Base-by-base conservation (phyloP, 2,888 invertebrate genomes). In the Eupithecia subfuscata region DNA sequence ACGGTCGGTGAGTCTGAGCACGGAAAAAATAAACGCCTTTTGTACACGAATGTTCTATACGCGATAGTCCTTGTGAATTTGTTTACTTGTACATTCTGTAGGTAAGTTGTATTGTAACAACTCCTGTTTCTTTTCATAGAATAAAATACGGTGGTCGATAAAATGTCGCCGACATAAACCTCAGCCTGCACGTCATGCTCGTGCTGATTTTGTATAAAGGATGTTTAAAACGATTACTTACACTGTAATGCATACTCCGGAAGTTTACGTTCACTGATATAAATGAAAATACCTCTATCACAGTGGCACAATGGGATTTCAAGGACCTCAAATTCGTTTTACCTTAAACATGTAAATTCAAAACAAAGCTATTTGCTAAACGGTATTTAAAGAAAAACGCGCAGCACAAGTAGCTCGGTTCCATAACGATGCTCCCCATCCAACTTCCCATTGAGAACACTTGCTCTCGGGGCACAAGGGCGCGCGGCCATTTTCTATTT, bases 401-500 rank as follows among this genome's bases (percentile, higher is more conserved):
- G 78, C 78, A 77, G 72, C 74, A 72, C 75, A 78, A 82, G 76
- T 78, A 79, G 78, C 79, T 77, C 78, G 80, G 79, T 80, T 79
- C 80, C 79, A 79, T 82, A 82, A 82, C 81, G 81, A 79, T 80
- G 81, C 80, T 79, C 78, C 81, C 80, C 75, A 76, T 78, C 79
- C 77, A 80, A 76, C 73, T 79, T 77, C 82, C 82, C 82, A 82
- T 82, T 82, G 79, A 82, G 79, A 82, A 82, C 82, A 82, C 82
- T 82, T 82, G 82, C 82, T 80, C 80, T 79, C 80, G 76, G 75
- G 75, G 75, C 77, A 78, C 75, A 76, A 82, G 82, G 79, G 79
- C 77, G 80, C 80, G 78, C 80, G 78, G 80, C 82, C 79, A 80
- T 82, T 82, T 82, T 82, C 80, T 80, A 82, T 82, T 82, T 82